phyloP scores from a whole-genome alignment of 1,140 invertebrate species.

The Drosophila saltans region DNA sequence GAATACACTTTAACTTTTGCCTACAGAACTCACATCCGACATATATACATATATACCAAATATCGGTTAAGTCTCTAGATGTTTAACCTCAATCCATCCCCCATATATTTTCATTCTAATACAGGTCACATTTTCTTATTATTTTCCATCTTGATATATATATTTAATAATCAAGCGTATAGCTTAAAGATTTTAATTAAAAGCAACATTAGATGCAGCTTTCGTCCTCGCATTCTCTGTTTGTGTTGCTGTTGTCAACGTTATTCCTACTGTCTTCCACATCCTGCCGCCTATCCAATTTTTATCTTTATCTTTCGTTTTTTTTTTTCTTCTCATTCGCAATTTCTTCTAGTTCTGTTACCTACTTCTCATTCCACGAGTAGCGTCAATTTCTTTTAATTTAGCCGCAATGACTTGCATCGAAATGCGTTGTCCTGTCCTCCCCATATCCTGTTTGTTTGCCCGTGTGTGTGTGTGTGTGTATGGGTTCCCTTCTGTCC shows the following conservation, averaged over 20 bases:
- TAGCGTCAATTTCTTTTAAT: constrained; percentile 70
- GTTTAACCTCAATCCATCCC: not conserved
- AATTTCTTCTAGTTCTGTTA: constrained; percentile 1
- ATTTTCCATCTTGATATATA: constrained; percentile 41
- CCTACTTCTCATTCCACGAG: not conserved
- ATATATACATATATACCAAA: too few relatives aligned
- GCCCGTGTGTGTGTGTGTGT: not conserved
- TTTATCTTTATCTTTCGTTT: constrained; percentile 31
- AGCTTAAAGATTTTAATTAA: constrained; percentile 74
- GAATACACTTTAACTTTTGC: too few relatives aligned
- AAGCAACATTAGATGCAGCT: constrained; percentile 41
- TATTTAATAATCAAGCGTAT: constrained; percentile 71
- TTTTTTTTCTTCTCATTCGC: constrained; percentile 15
- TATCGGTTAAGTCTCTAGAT: not conserved
- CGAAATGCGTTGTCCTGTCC: constrained; percentile 41
- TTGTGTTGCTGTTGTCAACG: not conserved
- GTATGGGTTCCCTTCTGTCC: not conserved
- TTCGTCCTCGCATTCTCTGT: constrained; percentile 5
- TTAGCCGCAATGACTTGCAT: constrained; percentile 72
- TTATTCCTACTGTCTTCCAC: not conserved
- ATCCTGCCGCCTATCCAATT: not conserved
- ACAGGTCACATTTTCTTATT: not conserved
- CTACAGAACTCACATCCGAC: too few relatives aligned
- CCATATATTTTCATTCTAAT: too few relatives aligned
- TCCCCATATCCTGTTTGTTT: constrained; percentile 33